phyloP scores from a whole-genome alignment of 1,140 invertebrate species.

The Anagrus nilaparvatae region DNA sequence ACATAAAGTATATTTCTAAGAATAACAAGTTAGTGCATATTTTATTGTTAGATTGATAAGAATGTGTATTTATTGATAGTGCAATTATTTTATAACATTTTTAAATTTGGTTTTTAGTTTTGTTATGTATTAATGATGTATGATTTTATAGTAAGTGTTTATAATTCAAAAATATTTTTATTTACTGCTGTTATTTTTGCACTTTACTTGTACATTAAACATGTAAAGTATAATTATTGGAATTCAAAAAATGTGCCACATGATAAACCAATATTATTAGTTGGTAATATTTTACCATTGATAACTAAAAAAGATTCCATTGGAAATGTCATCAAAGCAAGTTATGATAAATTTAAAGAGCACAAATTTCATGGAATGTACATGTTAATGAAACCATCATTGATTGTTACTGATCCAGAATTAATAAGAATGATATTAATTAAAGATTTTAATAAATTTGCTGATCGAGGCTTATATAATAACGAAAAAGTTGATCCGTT shows the following conservation, averaged over 20 bases:
- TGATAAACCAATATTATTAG: constrained; percentile 30
- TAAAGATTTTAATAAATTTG: constrained; percentile 45
- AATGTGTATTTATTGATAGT: too few species aligned
- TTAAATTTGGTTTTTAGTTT: too few species aligned
- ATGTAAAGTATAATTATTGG: constrained; percentile 25
- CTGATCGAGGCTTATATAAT: constrained; percentile 37
- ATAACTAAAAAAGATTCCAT: neutral
- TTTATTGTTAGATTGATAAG: too few species aligned
- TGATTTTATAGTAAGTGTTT: too few species aligned
- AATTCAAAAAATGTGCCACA: constrained; percentile 19
- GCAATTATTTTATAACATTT: too few species aligned
- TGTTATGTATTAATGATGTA: too few species aligned
- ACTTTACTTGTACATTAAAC: constrained; percentile 20
- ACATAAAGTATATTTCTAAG: too few species aligned
- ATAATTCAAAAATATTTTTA: constrained; percentile 1
- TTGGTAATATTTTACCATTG: constrained; percentile 36
- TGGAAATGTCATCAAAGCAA: constrained; percentile 2
- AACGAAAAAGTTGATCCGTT: constrained; percentile 44
- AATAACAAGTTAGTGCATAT: too few species aligned
- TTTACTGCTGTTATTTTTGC: neutral
- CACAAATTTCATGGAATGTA: constrained; percentile 12
- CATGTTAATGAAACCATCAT: constrained; percentile 16
- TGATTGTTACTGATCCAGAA: constrained; percentile 37
- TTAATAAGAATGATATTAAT: constrained; percentile 41
- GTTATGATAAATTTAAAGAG: constrained; percentile 10